A percentile compares a stretch with the other conserved stretches of the same genome.
Conservation (phyloP, 2,113 vertebrate genomes). For the Dipodomys stephensi region DNA sequence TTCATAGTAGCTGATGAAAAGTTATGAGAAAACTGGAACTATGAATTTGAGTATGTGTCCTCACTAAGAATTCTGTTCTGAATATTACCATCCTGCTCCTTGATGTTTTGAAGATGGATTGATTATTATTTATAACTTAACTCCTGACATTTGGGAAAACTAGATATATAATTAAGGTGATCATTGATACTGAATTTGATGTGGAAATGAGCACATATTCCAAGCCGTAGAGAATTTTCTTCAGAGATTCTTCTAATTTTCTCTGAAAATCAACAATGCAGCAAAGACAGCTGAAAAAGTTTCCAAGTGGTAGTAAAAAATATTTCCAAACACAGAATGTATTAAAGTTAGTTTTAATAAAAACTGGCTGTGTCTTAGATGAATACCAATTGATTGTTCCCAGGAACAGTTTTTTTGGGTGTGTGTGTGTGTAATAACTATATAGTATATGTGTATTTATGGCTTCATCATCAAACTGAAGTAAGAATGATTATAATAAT, state of each 20-base stretch:
- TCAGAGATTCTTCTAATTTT: constrained; percentile 52
- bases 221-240: constrained; percentile 53
- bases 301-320: constrained; percentile 70
- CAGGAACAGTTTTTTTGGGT: constrained; percentile 62
- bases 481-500: constrained; percentile 75
- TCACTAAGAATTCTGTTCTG: background rate
- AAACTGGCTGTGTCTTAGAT: constrained; percentile 75
- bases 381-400: constrained; percentile 77
- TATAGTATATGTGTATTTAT: constrained; percentile 64
- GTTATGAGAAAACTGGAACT: background rate
- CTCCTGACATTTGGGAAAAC: background rate
- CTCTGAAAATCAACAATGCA: constrained; percentile 68
- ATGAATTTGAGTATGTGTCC: background rate
- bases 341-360: constrained; percentile 74
- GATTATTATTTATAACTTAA: constrained; percentile 14
- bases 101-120: background rate
- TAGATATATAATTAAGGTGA: background rate
- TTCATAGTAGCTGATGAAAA: background rate
- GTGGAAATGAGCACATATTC: constrained; percentile 51
- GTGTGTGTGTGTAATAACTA: constrained; percentile 18
- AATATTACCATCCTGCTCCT: constrained; percentile 6
- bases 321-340: constrained; percentile 71
- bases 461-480: constrained; percentile 72
- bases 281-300: constrained; percentile 60
- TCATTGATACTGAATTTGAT: background rate